Evolutionary conservation across 2,797 vertebrate genomes (phyloP), one percentile per base, ranked within the genome.

Genomic region (Erethizon dorsatum): DNA sequence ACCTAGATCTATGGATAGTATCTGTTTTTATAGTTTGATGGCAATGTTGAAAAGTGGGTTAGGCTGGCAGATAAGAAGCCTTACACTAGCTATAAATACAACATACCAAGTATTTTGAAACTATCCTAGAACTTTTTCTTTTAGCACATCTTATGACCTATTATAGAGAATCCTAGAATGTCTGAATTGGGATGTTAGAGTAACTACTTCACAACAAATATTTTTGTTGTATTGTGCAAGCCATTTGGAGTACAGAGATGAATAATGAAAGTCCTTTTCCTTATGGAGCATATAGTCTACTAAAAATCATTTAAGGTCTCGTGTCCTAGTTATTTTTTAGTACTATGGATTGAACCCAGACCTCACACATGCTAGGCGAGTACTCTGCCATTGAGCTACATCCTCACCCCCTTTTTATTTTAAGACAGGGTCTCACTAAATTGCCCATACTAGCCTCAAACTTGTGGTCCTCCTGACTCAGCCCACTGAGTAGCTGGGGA

Each of bases 11-110:
- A 5, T 63, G 61, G 63, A 69, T 90, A n/a, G 9, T 89, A 82
- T 82, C 83, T 94, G 79, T 87, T 90, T 85, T 93, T 86, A 50
- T 77, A 85, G n/a, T 89, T 96, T 89, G 92, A 78, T 87, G 61
- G 83, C 69, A 91, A 13, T 91, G 56, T 93, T 94, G 77, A 92
- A 84, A 95, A 92, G 24, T 91, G 47, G 75, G 73, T 95, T 88
- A 90, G 73, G 47, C 33, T 91, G 56, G n/a, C 78, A 85, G 31
- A 56, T 15, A 83, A 54, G 77, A 86, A 67, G 6, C 54, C 22
- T 52, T 15, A 69, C 17, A 47, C 0, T 86, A 0, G 77, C 69
- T 83, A 45, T 75, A 83, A 83, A 65, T 9, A 45, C 37, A 82
- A 37, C 5, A 63, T 20, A 41, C 61, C 45, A 96, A 83, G 75